phyloP scores from a whole-genome alignment of 2,113 vertebrate genomes.

The Lates calcarifer region DNA sequence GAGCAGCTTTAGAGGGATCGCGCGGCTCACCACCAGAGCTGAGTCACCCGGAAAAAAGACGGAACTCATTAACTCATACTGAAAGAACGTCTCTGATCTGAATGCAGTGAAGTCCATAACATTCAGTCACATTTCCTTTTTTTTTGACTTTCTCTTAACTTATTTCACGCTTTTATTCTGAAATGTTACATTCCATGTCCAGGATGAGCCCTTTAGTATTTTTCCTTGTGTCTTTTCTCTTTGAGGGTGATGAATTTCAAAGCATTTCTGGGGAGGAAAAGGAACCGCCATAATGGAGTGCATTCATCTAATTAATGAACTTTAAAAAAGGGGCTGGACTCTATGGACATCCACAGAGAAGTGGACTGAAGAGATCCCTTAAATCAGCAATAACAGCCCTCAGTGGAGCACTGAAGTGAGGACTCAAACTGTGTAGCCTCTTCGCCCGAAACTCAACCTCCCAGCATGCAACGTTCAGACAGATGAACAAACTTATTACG shows the following conservation, averaged over 20 bases:
- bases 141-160: not conserved
- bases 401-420: slow-evolving; percentile 18
- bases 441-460: slow-evolving; percentile 32
- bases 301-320: slow-evolving; percentile 59
- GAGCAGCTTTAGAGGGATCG: slow-evolving; percentile 46
- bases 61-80: not conserved
- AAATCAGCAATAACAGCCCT: slow-evolving; percentile 83
- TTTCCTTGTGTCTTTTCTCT: slow-evolving; percentile 66
- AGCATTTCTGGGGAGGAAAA: slow-evolving; percentile 33
- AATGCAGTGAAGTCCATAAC: not conserved
- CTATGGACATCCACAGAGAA: slow-evolving; percentile 32
- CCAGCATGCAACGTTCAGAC: slow-evolving; percentile 63
- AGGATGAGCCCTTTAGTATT: slow-evolving; percentile 67
- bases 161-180: slow-evolving; percentile 36
- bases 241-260: slow-evolving; percentile 44
- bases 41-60: slow-evolving; percentile 12
- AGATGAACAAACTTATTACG: slow-evolving; percentile 24
- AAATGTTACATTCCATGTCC: slow-evolving; percentile 70
- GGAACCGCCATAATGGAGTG: slow-evolving; percentile 38
- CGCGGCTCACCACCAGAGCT: slow-evolving; percentile 8
- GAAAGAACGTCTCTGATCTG: slow-evolving; percentile 12
- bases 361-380: slow-evolving; percentile 49
- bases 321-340: slow-evolving; percentile 51
- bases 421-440: slow-evolving; percentile 38
- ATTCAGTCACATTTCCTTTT: slow-evolving; percentile 22